Base-by-base conservation (phyloP, 2,113 vertebrate genomes). In the Fukomys damarensis region DNA sequence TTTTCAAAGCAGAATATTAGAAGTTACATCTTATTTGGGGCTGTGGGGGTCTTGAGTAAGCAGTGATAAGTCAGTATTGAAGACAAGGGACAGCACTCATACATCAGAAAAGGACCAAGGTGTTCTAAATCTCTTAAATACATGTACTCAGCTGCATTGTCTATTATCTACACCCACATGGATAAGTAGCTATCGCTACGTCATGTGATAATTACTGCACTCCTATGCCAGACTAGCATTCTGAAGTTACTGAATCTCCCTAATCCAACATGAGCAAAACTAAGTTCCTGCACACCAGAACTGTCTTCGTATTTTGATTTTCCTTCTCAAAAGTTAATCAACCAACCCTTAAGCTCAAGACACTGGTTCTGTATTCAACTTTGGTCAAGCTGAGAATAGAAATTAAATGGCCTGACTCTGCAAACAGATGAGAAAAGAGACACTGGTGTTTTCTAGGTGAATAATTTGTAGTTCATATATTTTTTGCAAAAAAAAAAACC, bases 1-100 rank as follows among this genome's bases (percentile, higher is more conserved):
- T 95, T 96, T 93, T 93, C 79, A 84, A 94, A 96, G 89, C 80
- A 96, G 68, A 77, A 94, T 91, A 94, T 90, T 87, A 94, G 84
- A 94, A 94, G 93, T 82, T 49, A 86, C 89, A 72, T 96, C 38
- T 84, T 84, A 35, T 16, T 11, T 79, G 49, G 43, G 49, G 76
- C 3, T 11, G 76, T 0, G 32, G 22, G 30, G 59, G 38, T 59
- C 49, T 91, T 61, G 35, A 91, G 11, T 10, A 4, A 89, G 28
- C 20, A 56, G 70, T 54, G 20, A 52, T 24, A 91, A 58, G 13
- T 52, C 80, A 77, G 8, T 68, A n/a, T 16, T 72, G 74, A 86
- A 86, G 11, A 68, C 17, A 26, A 63, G 49, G 74, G 43, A 52
- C 7, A 74, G 26, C 17, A 41, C 12, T 26, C 46, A 38, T 7